Conservation (phyloP, 2,113 vertebrate species). For the Holacanthus passer region DNA sequence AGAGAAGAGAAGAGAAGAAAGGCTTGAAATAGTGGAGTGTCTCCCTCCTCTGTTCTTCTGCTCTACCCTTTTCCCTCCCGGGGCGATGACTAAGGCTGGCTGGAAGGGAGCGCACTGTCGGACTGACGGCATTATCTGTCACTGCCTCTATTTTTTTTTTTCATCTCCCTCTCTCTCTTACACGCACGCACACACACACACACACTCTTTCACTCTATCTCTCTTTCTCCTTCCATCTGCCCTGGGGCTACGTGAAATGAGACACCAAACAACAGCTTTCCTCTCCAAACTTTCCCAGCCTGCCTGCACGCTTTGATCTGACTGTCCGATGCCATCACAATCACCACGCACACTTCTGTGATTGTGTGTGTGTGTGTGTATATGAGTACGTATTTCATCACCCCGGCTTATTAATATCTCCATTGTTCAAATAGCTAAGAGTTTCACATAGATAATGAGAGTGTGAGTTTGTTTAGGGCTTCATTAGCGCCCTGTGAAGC, state of each 20-base stretch:
- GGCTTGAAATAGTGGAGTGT: conserved; percentile 73
- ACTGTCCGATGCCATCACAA: conserved; percentile 82
- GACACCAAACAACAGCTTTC: conserved; percentile 88
- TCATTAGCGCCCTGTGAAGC: conserved; percentile 71
- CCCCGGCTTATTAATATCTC: conserved; percentile 79
- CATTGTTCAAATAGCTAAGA: conserved; percentile 70
- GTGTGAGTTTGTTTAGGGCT: conserved; percentile 71
- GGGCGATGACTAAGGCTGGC: conserved; percentile 83
- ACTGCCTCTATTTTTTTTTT: conserved; percentile 59
- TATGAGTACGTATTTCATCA: conserved; percentile 69
- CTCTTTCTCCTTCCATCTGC: conserved; percentile 74
- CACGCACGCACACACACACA: conserved; percentile 39
- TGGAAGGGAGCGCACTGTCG: conserved; percentile 70
- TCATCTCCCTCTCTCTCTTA: conserved; percentile 36
- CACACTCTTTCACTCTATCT: conserved; percentile 41
- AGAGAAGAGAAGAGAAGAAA: conserved; percentile 70
- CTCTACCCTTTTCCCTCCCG: conserved; percentile 70
- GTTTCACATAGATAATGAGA: conserved; percentile 67
- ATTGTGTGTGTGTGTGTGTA: conserved; percentile 37
- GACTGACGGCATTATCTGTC: conserved; percentile 84
- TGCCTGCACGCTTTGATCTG: conserved; percentile 84
- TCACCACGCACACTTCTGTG: conserved; percentile 64
- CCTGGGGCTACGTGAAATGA: conserved; percentile 85
- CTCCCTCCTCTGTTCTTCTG: conserved; percentile 72
- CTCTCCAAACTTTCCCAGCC: conserved; percentile 88